Conservation (phyloP, 2,797 vertebrate species). For the Squalus acanthias region DNA sequence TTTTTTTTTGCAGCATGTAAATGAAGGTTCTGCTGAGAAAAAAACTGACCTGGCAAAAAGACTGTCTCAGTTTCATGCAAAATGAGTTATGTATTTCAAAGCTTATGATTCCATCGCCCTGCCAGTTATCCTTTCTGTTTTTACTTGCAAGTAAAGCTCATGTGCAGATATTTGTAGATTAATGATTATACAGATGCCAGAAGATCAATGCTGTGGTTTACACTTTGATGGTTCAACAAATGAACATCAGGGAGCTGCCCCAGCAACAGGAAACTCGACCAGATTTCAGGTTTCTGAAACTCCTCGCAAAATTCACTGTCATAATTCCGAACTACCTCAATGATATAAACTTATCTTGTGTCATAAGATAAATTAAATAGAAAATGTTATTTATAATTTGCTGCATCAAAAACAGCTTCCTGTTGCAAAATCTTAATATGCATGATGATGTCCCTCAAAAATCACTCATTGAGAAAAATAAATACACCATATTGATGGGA, state of each 20-base stretch:
- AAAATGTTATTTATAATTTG: background rate
- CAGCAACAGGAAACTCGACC: background rate
- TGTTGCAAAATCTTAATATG: background rate
- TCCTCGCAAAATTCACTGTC: background rate
- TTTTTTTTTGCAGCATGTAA: no score
- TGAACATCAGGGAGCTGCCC: background rate
- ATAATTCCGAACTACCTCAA: background rate
- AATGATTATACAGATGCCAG: conserved; percentile 3
- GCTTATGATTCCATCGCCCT: background rate
- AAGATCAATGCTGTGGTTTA: background rate
- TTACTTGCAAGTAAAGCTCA: background rate
- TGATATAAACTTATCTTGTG: background rate
- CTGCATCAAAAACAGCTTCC: background rate
- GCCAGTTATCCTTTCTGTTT: background rate
- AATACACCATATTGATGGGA: background rate
- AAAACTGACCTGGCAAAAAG: background rate
- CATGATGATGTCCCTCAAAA: background rate
- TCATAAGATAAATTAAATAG: background rate
- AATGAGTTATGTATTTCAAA: background rate
- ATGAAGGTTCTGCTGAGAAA: background rate
- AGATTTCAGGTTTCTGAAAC: background rate
- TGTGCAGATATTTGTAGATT: background rate
- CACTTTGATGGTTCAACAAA: background rate
- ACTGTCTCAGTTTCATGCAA: background rate
- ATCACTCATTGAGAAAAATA: background rate